Conservation (phyloP, 2,888 invertebrate genomes). For the Phymatocera aterrima region DNA sequence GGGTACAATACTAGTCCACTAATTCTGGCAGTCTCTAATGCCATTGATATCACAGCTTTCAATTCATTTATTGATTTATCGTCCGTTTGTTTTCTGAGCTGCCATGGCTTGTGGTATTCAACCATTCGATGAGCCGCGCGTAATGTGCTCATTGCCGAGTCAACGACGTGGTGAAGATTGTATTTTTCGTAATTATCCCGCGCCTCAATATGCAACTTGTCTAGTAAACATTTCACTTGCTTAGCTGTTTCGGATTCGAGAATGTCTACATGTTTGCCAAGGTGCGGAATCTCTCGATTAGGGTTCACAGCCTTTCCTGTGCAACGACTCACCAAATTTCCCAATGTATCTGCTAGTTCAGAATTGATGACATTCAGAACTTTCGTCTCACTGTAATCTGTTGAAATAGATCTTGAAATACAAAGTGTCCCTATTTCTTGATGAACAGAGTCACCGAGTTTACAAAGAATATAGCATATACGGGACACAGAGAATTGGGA, state of each 20-base stretch:
- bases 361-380: conserved; percentile 87
- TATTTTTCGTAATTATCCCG: conserved; percentile 83
- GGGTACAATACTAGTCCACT: conserved; percentile 90
- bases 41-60: conserved; percentile 86
- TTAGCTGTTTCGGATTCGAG: conserved; percentile 75
- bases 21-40: conserved; percentile 90
- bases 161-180: conserved; percentile 90
- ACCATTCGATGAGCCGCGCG: conserved; percentile 91
- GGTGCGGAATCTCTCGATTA: conserved; percentile 83
- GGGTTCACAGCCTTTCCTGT: conserved; percentile 88
- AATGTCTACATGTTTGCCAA: conserved; percentile 74
- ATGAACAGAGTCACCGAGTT: too few species aligned
- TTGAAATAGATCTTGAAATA: conserved; percentile 60
- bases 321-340: conserved; percentile 91
- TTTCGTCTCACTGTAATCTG: conserved; percentile 91
- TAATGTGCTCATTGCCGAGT: conserved; percentile 84
- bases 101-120: conserved; percentile 93
- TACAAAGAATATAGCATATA: too few species aligned
- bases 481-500: too few species aligned
- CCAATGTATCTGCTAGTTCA: conserved; percentile 94
- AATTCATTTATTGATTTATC: conserved; percentile 77
- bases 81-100: conserved; percentile 81
- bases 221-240: conserved; percentile 78
- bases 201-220: conserved; percentile 78
- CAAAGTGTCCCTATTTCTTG: too few species aligned